Conservation (phyloP, 2,797 vertebrate genomes). For the Eurystomus glaucurus region DNA sequence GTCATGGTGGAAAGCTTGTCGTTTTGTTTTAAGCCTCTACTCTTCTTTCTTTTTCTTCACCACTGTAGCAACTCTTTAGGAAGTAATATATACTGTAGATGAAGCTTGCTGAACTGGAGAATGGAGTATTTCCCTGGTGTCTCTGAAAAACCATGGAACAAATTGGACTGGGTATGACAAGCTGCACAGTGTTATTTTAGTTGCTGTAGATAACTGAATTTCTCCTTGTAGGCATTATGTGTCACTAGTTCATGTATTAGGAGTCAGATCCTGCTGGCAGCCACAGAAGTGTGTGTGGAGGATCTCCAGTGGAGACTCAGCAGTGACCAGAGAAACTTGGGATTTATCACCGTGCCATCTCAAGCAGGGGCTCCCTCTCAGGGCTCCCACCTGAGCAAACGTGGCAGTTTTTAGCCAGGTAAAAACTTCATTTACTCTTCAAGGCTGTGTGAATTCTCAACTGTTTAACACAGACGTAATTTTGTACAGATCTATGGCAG, state of each 20-base stretch:
- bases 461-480: not conserved
- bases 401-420: not conserved
- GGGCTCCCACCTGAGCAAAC: not conserved
- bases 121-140: slow-evolving; percentile 71
- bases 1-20: not conserved
- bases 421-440: not conserved
- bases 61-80: slow-evolving; percentile 32
- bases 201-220: slow-evolving; percentile 62
- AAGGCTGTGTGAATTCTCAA: not conserved
- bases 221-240: slow-evolving; percentile 61
- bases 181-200: slow-evolving; percentile 68
- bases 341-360: not conserved
- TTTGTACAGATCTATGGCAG: not conserved
- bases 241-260: not conserved
- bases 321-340: accelerated
- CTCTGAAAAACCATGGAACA: slow-evolving; percentile 56
- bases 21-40: not conserved
- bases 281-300: not conserved
- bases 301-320: not conserved
- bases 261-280: not conserved
- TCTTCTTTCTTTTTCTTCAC: not conserved
- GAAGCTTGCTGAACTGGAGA: slow-evolving; percentile 65
- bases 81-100: slow-evolving; percentile 62
- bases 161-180: slow-evolving; percentile 74
- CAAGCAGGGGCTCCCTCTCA: accelerated